Percentiles rank a stretch among this genome's conserved stretches.
These are phyloP conservation scores for Pseudeuparius sepicola DNA, from an alignment of 2,888 invertebrate genomes.

Conservation along the genomic window DNA sequence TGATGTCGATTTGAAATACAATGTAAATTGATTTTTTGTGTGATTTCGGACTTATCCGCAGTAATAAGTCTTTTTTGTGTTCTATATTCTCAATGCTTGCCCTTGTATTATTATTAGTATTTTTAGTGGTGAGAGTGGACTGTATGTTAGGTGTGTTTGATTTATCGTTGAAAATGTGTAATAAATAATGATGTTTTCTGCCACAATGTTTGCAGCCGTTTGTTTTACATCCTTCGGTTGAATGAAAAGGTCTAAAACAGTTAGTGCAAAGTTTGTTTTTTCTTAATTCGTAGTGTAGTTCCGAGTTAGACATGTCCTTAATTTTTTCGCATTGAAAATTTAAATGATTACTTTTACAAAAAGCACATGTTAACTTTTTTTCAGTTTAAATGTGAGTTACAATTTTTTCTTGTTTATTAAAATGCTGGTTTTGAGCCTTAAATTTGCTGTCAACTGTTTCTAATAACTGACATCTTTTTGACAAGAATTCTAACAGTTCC, in stretches of 20 bases:
- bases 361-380: conserved; percentile 1
- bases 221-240: conserved; percentile 3
- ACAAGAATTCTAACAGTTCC: conserved; percentile 6
- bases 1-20: too few relatives aligned
- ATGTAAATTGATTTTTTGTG: too few relatives aligned
- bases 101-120: too few relatives aligned
- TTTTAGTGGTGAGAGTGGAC: too few relatives aligned
- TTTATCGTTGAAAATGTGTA: conserved; percentile 6
- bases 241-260: conserved; percentile 6
- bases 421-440: neutral
- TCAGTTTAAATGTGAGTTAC: neutral
- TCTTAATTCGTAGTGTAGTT: conserved; percentile 3
- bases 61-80: too few relatives aligned
- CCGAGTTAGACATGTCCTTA: neutral
- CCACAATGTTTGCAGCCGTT: conserved; percentile 11
- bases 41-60: too few relatives aligned
- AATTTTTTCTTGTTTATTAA: neutral
- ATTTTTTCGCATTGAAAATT: conserved; percentile 5
- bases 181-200: conserved; percentile 7
- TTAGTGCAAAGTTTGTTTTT: conserved; percentile 9
- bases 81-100: too few relatives aligned
- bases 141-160: too few relatives aligned
- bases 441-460: neutral
- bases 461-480: conserved; percentile 6
- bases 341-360: conserved; percentile 6